Evolutionary conservation across 2,797 vertebrate species (phyloP).

Genomic region (Sandelia bainsii): DNA sequence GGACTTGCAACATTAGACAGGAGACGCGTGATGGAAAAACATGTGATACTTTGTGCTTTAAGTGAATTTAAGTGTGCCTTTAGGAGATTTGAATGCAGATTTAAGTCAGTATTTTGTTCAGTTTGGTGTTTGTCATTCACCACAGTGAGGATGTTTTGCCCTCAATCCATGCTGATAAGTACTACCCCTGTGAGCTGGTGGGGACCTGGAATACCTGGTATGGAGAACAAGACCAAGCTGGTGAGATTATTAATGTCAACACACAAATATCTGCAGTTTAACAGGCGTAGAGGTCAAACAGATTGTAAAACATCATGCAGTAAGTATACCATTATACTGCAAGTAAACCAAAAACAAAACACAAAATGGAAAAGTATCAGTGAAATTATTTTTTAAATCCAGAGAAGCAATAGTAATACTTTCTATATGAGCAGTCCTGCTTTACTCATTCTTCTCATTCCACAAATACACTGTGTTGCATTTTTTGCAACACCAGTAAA

Average conservation of each 20-base stretch:
- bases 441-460: background rate
- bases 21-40: conserved; percentile 4
- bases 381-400: too few relatives aligned
- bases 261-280: conserved; percentile 23
- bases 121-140: conserved; percentile 30
- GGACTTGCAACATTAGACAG: conserved; percentile 21
- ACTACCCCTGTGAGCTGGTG: conserved; percentile 98
- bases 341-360: background rate
- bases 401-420: too few relatives aligned
- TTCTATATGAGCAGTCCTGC: background rate
- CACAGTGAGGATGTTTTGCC: conserved; percentile 94
- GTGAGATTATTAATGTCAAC: conserved; percentile 84
- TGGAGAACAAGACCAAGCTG: conserved; percentile 99
- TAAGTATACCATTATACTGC: background rate
- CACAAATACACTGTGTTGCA: background rate
- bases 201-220: conserved; percentile 99
- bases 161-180: conserved; percentile 93
- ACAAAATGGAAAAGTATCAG: too few relatives aligned
- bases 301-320: conserved; percentile 16
- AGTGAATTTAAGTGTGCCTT: background rate
- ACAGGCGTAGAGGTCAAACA: conserved; percentile 1
- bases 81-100: background rate
- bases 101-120: background rate
- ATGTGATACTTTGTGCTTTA: background rate
- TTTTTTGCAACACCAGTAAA: background rate